Evolutionary conservation across 2,888 invertebrate species (phyloP), one percentile per base, ranked within the genome.

Genomic region (Charanyca ferruginea): DNA sequence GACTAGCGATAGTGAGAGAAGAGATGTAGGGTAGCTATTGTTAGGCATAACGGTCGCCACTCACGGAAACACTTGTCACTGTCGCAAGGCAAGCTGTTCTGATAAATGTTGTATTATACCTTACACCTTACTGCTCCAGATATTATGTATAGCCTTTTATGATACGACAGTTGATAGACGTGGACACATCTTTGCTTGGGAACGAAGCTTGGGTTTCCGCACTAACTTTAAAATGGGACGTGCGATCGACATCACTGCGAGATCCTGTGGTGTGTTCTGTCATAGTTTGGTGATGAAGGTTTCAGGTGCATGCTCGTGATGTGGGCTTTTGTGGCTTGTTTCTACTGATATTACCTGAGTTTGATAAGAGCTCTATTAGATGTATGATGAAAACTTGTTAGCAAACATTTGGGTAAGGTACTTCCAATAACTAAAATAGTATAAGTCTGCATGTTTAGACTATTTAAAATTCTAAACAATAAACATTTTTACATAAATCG

Each of bases 1-100:
- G 86, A 82, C 83, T 87, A 90, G 85, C 86, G 91, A 93, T 93
- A 92, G 91, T 90, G 84, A 78, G 80, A 83, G 84, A 84, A 81
- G 84, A 88, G 90, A 91, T 89, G 90, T 90, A 87, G 91, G 90
- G 91, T 90, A 86, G 79, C 87, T 86, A 90, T 94, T 94, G 94
- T 94, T 88, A 88, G 81, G 82, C 84, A 87, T 90, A 90, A 90
- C 92, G 88, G 89, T 86, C 87, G 90, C 87, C 90, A 89, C 88
- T 92, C 90, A 91, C 94, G 94, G 94, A 94, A 93, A 86, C 90
- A 92, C 94, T 92, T 92, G 93, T 94, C 94, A 93, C 85, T 93
- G 93, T 93, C 93, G 85, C 81, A 71, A 83, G 84, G 80, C 80
- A 81, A 84, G 82, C 79, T 78, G 80, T 88, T 85, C 87, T 87